These are phyloP conservation scores for Styela plicata DNA, from an alignment of 23 tunicate species.

Conservation along the genomic window DNA sequence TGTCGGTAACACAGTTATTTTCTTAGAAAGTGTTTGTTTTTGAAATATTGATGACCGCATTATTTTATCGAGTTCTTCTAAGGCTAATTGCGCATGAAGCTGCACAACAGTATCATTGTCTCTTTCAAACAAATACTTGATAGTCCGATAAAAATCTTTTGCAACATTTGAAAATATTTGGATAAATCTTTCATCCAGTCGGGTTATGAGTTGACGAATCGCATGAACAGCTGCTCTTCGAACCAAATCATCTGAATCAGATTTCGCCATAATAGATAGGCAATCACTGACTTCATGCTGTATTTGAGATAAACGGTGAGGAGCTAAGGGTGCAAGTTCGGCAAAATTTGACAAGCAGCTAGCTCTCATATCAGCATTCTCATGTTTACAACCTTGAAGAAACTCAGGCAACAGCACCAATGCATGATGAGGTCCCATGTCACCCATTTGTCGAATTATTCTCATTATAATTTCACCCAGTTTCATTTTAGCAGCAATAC, in stretches of 20 bases:
- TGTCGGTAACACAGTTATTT: slow-evolving; percentile 45
- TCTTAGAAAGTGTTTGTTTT: slow-evolving; percentile 18
- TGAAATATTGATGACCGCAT: slow-evolving; percentile 42
- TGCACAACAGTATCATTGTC: slow-evolving; percentile 56
- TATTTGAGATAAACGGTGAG: slow-evolving; percentile 4
- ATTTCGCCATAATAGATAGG: not conserved
- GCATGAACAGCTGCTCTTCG: slow-evolving; percentile 27
- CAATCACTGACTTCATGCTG: slow-evolving; percentile 19
- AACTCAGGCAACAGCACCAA: slow-evolving; percentile 31
- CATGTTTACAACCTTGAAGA: slow-evolving; percentile 29
- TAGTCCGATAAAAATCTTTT: slow-evolving; percentile 24
- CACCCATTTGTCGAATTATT: slow-evolving; percentile 33
- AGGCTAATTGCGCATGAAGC: slow-evolving; percentile 65
- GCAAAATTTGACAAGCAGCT: slow-evolving; percentile 59
- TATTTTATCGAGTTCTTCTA: slow-evolving; percentile 53
- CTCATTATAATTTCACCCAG: slow-evolving; percentile 22
- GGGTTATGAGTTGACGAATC: not conserved
- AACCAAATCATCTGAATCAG: slow-evolving; percentile 21
- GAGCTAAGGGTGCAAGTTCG: slow-evolving; percentile 45
- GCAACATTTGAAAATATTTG: slow-evolving; percentile 42
- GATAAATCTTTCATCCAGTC: not conserved
- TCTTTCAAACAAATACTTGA: slow-evolving; percentile 30
- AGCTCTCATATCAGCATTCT: slow-evolving; percentile 29
- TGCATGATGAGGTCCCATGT: slow-evolving; percentile 41
- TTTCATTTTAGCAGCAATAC: slow-evolving; percentile 12